A percentile compares a stretch with the other conserved stretches of the same genome.
These are phyloP conservation scores for Cerceris rybyensis DNA, from an alignment of 2,888 invertebrate species.

Conservation along the genomic window DNA sequence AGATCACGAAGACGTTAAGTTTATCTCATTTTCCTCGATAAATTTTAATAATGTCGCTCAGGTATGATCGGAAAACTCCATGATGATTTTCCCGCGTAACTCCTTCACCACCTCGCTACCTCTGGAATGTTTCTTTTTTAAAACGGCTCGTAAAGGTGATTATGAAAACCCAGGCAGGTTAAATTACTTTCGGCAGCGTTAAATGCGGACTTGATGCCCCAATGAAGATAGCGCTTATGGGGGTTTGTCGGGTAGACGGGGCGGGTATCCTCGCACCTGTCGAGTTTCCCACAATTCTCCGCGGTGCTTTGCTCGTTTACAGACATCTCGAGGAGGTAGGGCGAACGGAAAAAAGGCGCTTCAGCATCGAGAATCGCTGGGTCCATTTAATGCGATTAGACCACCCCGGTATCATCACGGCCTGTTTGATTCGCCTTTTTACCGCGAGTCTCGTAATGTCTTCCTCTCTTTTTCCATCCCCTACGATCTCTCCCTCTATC, in stretches of 20 bases:
- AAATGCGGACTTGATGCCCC: slow-evolving; percentile 60
- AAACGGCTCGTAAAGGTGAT: slow-evolving; percentile 57
- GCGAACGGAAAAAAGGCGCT: not conserved
- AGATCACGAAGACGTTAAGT: too few species aligned
- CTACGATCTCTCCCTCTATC: not conserved
- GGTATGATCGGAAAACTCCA: slow-evolving; percentile 1
- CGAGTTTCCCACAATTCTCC: slow-evolving; percentile 67
- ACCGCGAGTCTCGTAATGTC: slow-evolving; percentile 56
- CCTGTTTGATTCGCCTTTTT: slow-evolving; percentile 67
- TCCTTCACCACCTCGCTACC: slow-evolving; percentile 8
- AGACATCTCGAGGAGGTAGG: slow-evolving; percentile 55
- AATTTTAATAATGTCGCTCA: not conserved
- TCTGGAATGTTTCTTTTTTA: slow-evolving; percentile 29
- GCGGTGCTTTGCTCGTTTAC: slow-evolving; percentile 61
- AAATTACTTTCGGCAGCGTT: slow-evolving; percentile 69
- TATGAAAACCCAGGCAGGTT: slow-evolving; percentile 60
- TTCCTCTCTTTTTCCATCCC: slow-evolving; percentile 31
- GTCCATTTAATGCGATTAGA: slow-evolving; percentile 69
- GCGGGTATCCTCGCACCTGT: slow-evolving; percentile 63
- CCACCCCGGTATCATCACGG: slow-evolving; percentile 62
- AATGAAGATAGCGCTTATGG: slow-evolving; percentile 65
- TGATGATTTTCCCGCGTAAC: slow-evolving; percentile 11
- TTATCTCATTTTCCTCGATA: not conserved
- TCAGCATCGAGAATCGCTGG: slow-evolving; percentile 57
- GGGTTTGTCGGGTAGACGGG: slow-evolving; percentile 42